These are phyloP conservation scores for Drosophila orosa DNA, from an alignment of 1,140 invertebrate species.

Conservation along the genomic window DNA sequence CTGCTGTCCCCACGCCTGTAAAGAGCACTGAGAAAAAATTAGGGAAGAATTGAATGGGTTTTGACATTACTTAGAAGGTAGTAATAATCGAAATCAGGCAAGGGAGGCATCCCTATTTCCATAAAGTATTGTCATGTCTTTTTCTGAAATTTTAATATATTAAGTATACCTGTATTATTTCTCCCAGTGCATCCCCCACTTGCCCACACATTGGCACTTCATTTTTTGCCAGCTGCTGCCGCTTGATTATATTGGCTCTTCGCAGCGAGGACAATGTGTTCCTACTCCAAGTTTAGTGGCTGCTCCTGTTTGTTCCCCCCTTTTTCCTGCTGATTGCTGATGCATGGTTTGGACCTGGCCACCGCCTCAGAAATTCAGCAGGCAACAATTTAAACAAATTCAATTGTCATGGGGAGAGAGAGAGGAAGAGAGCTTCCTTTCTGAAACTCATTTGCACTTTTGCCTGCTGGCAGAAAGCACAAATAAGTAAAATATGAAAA, in stretches of 20 bases:
- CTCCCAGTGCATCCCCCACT: conserved; percentile 5
- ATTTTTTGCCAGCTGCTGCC: conserved; percentile 69
- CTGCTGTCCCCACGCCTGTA: conserved; percentile 5
- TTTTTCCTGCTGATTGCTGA: conserved; percentile 42
- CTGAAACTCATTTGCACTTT: conserved; percentile 66
- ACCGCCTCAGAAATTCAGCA: conserved; percentile 20
- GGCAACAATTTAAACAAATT: conserved; percentile 78
- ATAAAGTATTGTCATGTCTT: neutral
- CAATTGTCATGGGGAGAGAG: conserved; percentile 46
- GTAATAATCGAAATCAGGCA: neutral
- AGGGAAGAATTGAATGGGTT: neutral
- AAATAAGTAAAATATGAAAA: conserved; percentile 30
- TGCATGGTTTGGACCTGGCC: conserved; percentile 28
- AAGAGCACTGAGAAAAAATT: neutral
- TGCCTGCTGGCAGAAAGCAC: conserved; percentile 33
- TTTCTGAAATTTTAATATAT: no score
- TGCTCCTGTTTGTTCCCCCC: conserved; percentile 5
- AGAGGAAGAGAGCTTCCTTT: neutral
- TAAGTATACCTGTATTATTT: no score
- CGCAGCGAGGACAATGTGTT: conserved; percentile 38
- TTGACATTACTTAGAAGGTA: neutral
- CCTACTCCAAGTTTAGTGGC: conserved; percentile 52
- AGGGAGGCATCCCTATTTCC: neutral
- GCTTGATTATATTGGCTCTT: conserved; percentile 78
- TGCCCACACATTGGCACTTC: conserved; percentile 58